These are phyloP conservation scores for Heliocidaris tuberculata DNA, from an alignment of 35 echinoderm and acorn worm genomes.

Conservation along the genomic window DNA sequence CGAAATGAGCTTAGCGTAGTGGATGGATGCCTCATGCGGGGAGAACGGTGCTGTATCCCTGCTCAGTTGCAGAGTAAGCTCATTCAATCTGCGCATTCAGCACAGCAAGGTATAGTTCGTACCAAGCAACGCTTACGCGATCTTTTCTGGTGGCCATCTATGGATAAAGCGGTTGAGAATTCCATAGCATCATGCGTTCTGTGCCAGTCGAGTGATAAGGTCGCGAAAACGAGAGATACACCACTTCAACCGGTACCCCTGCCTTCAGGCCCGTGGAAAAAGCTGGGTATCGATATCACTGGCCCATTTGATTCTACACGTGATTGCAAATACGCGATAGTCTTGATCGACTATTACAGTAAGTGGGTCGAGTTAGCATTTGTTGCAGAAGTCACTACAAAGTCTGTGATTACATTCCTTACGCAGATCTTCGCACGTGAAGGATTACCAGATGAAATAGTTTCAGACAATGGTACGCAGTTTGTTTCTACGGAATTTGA, in stretches of 20 bases:
- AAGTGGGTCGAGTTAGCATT: conserved; percentile 51
- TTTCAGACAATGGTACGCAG: not conserved
- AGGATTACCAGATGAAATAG: conserved; percentile 55
- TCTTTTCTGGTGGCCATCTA: no score
- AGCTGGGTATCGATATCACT: not conserved
- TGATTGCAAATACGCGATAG: not conserved
- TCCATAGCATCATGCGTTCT: no score
- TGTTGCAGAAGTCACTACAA: conserved; percentile 51
- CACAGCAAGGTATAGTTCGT: not conserved
- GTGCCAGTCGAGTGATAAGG: no score
- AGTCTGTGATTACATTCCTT: conserved; percentile 45
- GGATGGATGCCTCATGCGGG: not conserved
- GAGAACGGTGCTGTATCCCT: not conserved
- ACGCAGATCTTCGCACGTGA: conserved; percentile 58
- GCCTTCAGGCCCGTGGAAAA: not conserved
- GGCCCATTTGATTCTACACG: not conserved
- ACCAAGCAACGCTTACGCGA: not conserved
- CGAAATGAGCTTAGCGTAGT: not conserved
- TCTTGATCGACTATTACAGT: not conserved
- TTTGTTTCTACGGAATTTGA: not conserved
- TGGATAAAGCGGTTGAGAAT: no score
- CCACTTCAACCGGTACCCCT: not conserved
- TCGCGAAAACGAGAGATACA: not conserved
- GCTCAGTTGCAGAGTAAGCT: not conserved
- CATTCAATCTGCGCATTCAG: not conserved